Conservation (phyloP, 1,140 invertebrate genomes). For the Nymphalis io region DNA sequence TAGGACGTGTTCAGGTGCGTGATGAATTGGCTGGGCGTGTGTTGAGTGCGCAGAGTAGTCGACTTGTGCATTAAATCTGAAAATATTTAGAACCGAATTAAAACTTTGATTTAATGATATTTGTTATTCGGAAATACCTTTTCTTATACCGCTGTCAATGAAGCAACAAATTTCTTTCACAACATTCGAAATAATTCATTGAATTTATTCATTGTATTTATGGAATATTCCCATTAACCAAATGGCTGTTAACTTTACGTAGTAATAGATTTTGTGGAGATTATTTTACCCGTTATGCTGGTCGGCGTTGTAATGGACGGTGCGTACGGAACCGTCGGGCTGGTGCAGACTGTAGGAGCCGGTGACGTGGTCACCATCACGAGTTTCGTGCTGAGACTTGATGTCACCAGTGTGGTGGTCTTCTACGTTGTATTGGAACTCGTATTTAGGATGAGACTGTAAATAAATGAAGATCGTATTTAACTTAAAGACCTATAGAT, state of each 20-base stretch:
- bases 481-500: too few species aligned
- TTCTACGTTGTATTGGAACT: slow-evolving; percentile 72
- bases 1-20: slow-evolving; percentile 30
- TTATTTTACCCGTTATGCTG: slow-evolving; percentile 63
- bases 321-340: slow-evolving; percentile 65
- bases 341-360: slow-evolving; percentile 76
- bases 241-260: too few species aligned
- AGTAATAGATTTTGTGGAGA: background rate
- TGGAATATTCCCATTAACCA: too few species aligned
- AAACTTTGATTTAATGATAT: background rate
- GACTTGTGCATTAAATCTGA: slow-evolving; percentile 52
- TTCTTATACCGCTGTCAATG: background rate
- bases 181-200: too few species aligned
- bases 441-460: slow-evolving; percentile 55
- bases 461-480: background rate
- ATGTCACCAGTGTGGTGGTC: slow-evolving; percentile 59
- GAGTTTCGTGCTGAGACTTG: slow-evolving; percentile 58
- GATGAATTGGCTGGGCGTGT: slow-evolving; percentile 37
- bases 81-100: slow-evolving; percentile 8
- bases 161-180: background rate
- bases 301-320: slow-evolving; percentile 65
- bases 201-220: too few species aligned
- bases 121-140: background rate
- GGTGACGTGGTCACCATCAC: slow-evolving; percentile 67
- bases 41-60: slow-evolving; percentile 41